Base-by-base conservation (phyloP, 2,113 vertebrate species). In the Dromas ardeola region DNA sequence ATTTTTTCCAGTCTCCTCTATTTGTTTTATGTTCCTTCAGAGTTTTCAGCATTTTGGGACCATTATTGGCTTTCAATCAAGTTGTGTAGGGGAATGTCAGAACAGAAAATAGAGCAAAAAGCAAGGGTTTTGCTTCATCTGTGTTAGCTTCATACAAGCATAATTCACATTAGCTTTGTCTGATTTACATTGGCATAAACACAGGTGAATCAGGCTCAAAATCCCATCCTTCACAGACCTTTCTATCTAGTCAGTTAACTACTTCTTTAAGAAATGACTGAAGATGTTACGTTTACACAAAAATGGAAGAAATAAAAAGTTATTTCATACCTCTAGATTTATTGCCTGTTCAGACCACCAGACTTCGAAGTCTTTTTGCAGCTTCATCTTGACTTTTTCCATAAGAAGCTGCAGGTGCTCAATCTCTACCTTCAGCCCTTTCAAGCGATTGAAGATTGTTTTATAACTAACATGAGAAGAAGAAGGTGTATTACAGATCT, bases 331-430 rank as follows among this genome's bases (percentile, higher is more conserved):
- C 98, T 99, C 98, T 71, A 98, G 59, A 42, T 78, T 97, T 36
- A 70, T 86, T 61, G 98, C 72, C 90, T 99, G 98, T 91, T 98
- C 98, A 59, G 93, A 98, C 99, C 99, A 99, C 99, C 99, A 99
- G 84, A 96, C 96, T 83, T 99, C 98, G 76, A 99, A 99, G 82
- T 99, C 99, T 82, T 97, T 99, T 97, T 99, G 99, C 82, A 99
- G 95, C 81, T 99, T 99, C 96, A 99, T 91, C 95, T 99, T 99
- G 42, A 97, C 92, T 97, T 98, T 99, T 87, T 99, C 98, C 98
- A 98, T 92, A 92, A 99, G 98, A 93, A 99, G 98, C 98, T 99
- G 99, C 74, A 99, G 90, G 96, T 99, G 99, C 83, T 99, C 99
- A 25, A 99, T 99, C 98, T 99, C 99, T 23, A 99, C 98, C 96